Evolutionary conservation across 2,888 invertebrate species (phyloP).

Genomic region (Hofmannophila pseudospretella): DNA sequence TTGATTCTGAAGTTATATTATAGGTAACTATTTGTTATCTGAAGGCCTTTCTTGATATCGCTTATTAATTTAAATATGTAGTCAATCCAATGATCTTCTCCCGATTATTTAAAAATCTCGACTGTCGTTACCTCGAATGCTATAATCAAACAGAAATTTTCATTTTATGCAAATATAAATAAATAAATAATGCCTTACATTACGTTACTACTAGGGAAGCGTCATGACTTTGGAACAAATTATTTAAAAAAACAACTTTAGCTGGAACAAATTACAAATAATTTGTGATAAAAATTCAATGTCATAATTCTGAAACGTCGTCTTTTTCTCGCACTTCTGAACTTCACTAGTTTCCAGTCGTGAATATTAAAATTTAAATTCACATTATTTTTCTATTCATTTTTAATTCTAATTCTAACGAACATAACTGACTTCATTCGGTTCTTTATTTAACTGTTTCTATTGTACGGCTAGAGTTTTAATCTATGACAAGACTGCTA

Average conservation of each 20-base stretch:
- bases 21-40: too few relatives aligned
- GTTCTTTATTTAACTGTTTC: background rate
- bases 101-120: too few relatives aligned
- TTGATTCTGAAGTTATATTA: too few relatives aligned
- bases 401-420: slow-evolving; percentile 5
- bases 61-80: too few relatives aligned
- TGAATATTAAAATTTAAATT: too few relatives aligned
- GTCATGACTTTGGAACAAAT: slow-evolving; percentile 29
- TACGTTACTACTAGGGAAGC: slow-evolving; percentile 52
- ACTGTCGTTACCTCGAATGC: too few relatives aligned
- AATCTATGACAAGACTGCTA: slow-evolving; percentile 1
- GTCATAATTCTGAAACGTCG: background rate
- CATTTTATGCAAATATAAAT: slow-evolving; percentile 1
- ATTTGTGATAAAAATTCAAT: background rate
- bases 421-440: slow-evolving; percentile 7
- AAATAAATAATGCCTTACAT: slow-evolving; percentile 19
- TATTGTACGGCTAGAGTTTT: background rate
- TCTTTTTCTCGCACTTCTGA: background rate
- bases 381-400: background rate
- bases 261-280: background rate
- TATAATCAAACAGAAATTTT: slow-evolving; percentile 4
- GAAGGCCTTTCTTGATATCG: too few relatives aligned
- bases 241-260: background rate
- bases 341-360: background rate
- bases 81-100: too few relatives aligned